Base-by-base conservation (phyloP, 23 tunicate species). In the Trididemnum miniatum region DNA sequence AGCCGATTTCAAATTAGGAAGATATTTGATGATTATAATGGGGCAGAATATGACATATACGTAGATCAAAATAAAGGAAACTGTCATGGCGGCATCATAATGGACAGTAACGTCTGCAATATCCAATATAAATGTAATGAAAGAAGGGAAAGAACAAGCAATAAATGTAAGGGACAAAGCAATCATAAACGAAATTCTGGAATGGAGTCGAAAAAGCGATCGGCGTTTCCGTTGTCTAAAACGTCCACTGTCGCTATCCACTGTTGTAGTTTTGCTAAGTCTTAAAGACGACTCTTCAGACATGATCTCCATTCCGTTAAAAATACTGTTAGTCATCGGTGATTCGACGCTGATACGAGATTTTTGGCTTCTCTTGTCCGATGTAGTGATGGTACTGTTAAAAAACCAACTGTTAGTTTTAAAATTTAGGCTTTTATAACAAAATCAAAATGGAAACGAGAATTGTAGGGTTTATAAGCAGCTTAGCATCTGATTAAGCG, bases 41-140 rank as follows among this genome's bases (percentile, higher is more conserved):
- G 96, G 89, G 65, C 96, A 80, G 0, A 37, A 71, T 22, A 88
- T 80, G 24, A 85, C 80, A 72, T 90, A 90, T 18, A 85, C n/a
- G 54, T 80, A 90, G 72, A 85, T 28, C 4, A 71, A 23, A 18
- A 71, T 38, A 29, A 36, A 31, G 1, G 86, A 39, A 44, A 25
- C 27, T 30, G 49, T 39, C 65, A 31, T 30, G 22, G 86, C 86
- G 18, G 65, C 65, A 22, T 82, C 72, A 28, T 44, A 69, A 23
- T 49, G 65, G 22, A 69, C 33, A 2, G 9, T 20, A n/a, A 35
- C 20, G 32, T 9, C 65, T 3, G 78, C 1, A 22, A 35, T 30
- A 78, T 82, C 86, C 37, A 82, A 44, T 20, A 82, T 59, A 37
- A 9, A 67, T 3, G 30, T 69, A 3, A 82, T 7, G 36, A 82